Evolutionary conservation across 2,888 invertebrate species (phyloP), one percentile per base, ranked within the genome.

Genomic region (Choreutis nemorana): DNA sequence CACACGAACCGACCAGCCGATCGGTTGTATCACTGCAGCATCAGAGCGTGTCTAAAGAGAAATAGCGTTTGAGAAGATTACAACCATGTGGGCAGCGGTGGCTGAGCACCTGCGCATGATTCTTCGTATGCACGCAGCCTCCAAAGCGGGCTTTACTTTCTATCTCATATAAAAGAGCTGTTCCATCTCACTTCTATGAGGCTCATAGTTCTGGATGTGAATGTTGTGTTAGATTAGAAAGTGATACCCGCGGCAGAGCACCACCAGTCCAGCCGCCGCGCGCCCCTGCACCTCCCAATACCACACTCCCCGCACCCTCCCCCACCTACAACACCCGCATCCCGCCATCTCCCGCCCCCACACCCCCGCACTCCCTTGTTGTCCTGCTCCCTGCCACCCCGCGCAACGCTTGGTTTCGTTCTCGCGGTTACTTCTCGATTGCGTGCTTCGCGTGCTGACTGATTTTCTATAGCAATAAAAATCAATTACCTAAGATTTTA

Each of bases 401-500:
- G 66, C 75, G n/a, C n/a, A n/a, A 71, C 73, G 77, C 75, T 77
- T 77, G 67, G 61, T 77, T 77, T 71, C 63, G 63, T 75, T 77
- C 75, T 71, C 71, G 77, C 77, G 75, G 77, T 75, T 79, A 78
- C 77, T 79, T 79, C 79, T 80, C 77, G 75, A 79, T 80, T 79
- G 78, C 79, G 79, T 80, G 80, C 80, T 80, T 80, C 75, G 80
- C 79, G 80, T 80, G 80, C 79, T 79, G 80, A 79, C 80, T 81
- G 80, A 81, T 81, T 81, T 81, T 81, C 80, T 79, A 81, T 80
- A 81, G 80, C 80, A 81, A 81, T 81, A 80, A 80, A 77, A 79
- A 75, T 79, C 78, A 81, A 79, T 79, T 81, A 81, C 78, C 78
- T 80, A 80, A 80, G 78, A 73, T 79, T 78, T 80, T 79, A 79